Evolutionary conservation across 2,797 vertebrate species (phyloP), one percentile per base, ranked within the genome.

Genomic region (Podarcis lilfordi): DNA sequence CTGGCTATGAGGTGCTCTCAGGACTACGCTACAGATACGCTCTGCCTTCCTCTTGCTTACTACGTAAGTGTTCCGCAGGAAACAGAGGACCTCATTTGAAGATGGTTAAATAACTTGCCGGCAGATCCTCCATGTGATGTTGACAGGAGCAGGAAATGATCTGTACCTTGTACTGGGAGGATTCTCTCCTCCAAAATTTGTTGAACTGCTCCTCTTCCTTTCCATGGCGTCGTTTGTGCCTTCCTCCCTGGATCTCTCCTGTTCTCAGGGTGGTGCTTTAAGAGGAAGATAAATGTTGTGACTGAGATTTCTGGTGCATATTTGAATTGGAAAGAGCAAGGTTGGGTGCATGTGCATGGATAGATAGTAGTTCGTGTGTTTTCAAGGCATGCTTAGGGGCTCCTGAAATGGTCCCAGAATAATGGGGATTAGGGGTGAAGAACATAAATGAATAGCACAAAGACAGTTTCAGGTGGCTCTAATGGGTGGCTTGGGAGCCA

Each of bases 81-180:
- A 90, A 91, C 55, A 59, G 29, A 86, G 89, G 77, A 64, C 61
- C 84, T 72, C 76, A 91, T 88, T n/a, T 92, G 84, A 84, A 85
- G 94, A 89, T 94, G 93, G 93, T 89, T 94, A 93, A 84, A 87
- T 95, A 40, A 87, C 35, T 76, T 78, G 78, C 91, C 92, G 90
- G 93, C 93, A 86, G 86, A 89, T 92, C 91, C 78, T 94, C 88
- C 80, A 85, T 81, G 0, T 4, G 7, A 69, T 89, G 88, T 87
- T 94, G 92, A 82, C 76, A 89, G 80, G 75, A 8, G 68, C 0
- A 32, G 89, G 83, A 89, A 80, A n/a, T 0, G 0, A 89, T 84
- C 6, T 35, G 1, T 0, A 74, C 59, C 91, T 88, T 25, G 79
- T 82, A 75, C 77, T 0, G 3, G 89, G 61, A 80, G 43, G 71